Evolutionary conservation across 2,888 invertebrate genomes (phyloP), one percentile per base, ranked within the genome.

Genomic region (Volucella inanis): DNA sequence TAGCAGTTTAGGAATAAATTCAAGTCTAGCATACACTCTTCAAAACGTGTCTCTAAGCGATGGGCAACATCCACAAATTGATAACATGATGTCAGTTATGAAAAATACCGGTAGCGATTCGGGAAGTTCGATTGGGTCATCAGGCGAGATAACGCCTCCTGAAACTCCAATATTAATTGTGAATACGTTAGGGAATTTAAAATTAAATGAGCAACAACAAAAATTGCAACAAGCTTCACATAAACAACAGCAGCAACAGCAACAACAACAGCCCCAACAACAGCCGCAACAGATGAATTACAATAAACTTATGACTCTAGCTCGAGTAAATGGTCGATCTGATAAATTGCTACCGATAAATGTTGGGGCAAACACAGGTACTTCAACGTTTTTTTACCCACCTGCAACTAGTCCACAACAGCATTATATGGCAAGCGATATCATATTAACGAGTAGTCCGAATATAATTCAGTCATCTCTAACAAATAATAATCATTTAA

Each of bases 51-150:
- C 89, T 49, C 82, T 90, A 84, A 81, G 88, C 39, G 89, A 89
- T 87, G 87, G 85, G 22, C 79, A 75, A 9, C 88, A 88, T 38
- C 84, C 88, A 39, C 87, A 88, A 52, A 87, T 87, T 38, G 87
- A 88, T 50, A 88, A 88, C 54, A 87, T 74, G 64, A 88, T 89
- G 81, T 82, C 89, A 45, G 87, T 87, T 55, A 90, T 89, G 71
- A 89, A 92, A 83, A 90, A 90, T 84, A 87, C 89, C 11, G 91
- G 90, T 43, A 92, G 92, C 84, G 92, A 92, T 87, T 91, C 92
- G 2, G 92, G 91, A 39, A 92, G 92, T 82, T 91, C 92, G n/a
- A 90, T 91, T 87, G 91, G 91, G 31, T 92, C 92, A n/a, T 90
- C 90, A 12, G 91, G 91, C 22, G 92, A 92, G 62, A 89, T 90